Evolutionary conservation across 2,888 invertebrate species (phyloP), one percentile per base, ranked within the genome.

Genomic region (Lottia scabra): DNA sequence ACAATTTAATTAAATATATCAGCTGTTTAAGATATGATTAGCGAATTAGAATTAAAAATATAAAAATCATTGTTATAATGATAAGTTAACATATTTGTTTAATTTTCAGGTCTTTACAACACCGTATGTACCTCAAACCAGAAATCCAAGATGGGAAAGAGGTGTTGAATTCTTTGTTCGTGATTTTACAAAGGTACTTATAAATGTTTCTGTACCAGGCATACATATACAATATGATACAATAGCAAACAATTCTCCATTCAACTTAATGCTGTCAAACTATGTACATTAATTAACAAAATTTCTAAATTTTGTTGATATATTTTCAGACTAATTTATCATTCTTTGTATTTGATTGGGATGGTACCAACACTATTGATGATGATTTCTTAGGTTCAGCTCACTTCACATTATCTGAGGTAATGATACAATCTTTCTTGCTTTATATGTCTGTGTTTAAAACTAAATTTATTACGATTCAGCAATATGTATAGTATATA

Each of bases 271-370:
- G n/a, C n/a, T n/a, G n/a, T n/a, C n/a, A n/a, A n/a, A n/a, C n/a
- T n/a, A n/a, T n/a, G n/a, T n/a, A n/a, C n/a, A n/a, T n/a, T n/a
- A n/a, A n/a, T n/a, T n/a, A n/a, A n/a, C n/a, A n/a, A n/a, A n/a
- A n/a, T n/a, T n/a, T n/a, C n/a, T 30, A 30, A 30, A 30, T 30
- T 4, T 5, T 30, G 30, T 6, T 38, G 5, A 38, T 38, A 38
- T 38, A 38, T 27, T 81, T 83, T 46, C 83, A 89, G 88, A 83
- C 83, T 13, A 80, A 83, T 65, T 73, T 91, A 30, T 86, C 91
- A 15, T 91, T 91, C 67, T 91, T 91, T 77, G 89, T 92, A 48
- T 92, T 91, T 83, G 92, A 91, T 65, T 91, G 91, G 91, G 91
- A 91, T 77, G 90, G 91, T 45, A 87, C 88, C 2, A 91, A 90